phyloP scores from a whole-genome alignment of 2,113 vertebrate genomes.

The Malurus alboscapulatus region DNA sequence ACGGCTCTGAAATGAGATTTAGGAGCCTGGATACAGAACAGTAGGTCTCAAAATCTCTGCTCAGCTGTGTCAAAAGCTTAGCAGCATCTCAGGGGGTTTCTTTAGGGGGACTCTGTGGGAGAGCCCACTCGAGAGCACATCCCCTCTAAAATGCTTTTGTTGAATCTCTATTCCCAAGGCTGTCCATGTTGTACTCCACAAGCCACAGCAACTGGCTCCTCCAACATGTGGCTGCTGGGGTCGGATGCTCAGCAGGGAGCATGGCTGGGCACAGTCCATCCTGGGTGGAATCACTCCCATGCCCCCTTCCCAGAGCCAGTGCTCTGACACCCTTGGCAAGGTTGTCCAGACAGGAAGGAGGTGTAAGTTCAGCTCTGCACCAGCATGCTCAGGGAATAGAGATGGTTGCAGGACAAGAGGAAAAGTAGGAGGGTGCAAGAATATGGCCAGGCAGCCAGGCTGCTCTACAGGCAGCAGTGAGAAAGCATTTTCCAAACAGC shows the following conservation, averaged over 20 bases:
- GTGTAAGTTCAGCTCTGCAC: not conserved
- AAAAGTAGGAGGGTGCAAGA: not conserved
- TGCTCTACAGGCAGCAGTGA: not conserved
- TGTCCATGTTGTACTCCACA: not conserved
- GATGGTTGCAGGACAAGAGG: not conserved
- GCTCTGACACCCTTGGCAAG: not conserved
- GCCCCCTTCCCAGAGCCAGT: fast-evolving
- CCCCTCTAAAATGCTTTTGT: not conserved
- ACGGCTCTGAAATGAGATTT: not conserved
- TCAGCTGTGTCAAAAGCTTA: not conserved
- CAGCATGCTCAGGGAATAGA: not conserved
- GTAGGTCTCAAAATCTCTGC: not conserved
- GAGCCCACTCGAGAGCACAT: fast-evolving
- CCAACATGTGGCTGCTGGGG: fast-evolving
- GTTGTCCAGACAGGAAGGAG: not conserved
- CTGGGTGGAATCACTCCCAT: not conserved
- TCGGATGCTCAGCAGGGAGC: not conserved
- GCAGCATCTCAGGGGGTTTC: not conserved
- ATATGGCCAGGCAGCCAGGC: not conserved
- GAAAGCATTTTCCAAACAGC: not conserved
- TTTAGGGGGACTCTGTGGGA: fast-evolving
- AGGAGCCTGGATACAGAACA: not conserved
- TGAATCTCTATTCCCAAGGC: not conserved
- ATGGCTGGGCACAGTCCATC: fast-evolving
- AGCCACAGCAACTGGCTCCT: not conserved